Evolutionary conservation across 2,888 invertebrate species (phyloP).

Genomic region (Antheraea assamensis): DNA sequence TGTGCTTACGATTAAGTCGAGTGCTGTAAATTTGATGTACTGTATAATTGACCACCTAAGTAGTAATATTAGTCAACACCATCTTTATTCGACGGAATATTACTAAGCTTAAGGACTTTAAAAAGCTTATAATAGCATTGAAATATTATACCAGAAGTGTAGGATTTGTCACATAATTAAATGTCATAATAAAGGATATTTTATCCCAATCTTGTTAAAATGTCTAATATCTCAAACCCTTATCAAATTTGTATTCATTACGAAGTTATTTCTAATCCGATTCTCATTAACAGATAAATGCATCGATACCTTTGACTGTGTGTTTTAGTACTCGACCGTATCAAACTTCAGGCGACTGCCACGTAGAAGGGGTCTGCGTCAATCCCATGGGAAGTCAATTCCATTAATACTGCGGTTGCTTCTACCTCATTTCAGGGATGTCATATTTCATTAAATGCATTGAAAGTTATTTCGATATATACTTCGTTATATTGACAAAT

Average conservation of each 20-base stretch:
- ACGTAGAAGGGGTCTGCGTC: constrained; percentile 48
- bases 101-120: background rate
- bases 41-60: too few species aligned
- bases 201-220: background rate
- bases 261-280: background rate
- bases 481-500: background rate
- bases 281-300: constrained; percentile 42
- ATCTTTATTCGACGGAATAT: background rate
- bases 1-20: too few species aligned
- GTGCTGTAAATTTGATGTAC: too few species aligned
- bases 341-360: constrained; percentile 34
- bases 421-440: constrained; percentile 43
- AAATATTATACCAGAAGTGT: background rate
- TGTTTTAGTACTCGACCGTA: constrained; percentile 43
- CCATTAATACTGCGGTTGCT: constrained; percentile 75
- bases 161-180: background rate
- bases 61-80: background rate
- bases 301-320: constrained; percentile 54
- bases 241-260: constrained; percentile 1
- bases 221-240: constrained; percentile 5
- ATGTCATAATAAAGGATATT: background rate
- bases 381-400: constrained; percentile 74
- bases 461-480: background rate
- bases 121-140: background rate
- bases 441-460: background rate